These are phyloP conservation scores for Eptesicus fuscus DNA, from an alignment of 2,113 vertebrate genomes.

Conservation along the genomic window DNA sequence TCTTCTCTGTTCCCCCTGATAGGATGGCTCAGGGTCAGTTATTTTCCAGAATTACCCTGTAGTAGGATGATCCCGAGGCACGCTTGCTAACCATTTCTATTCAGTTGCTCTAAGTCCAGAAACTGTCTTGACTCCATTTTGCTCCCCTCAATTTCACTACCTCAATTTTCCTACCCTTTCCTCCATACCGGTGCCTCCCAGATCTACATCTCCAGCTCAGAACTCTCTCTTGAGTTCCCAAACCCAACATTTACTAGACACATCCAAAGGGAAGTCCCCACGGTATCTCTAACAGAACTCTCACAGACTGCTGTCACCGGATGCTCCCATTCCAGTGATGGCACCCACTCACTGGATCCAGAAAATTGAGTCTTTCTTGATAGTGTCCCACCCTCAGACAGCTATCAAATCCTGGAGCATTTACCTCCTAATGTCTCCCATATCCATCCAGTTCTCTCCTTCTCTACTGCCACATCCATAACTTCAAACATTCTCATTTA, in stretches of 20 bases:
- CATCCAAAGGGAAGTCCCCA: neutral
- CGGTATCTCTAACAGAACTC: neutral
- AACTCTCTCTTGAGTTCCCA: conserved; percentile 1
- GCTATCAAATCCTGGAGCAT: neutral
- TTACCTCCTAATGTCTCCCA: neutral
- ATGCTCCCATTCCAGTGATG: neutral
- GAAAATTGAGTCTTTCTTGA: neutral
- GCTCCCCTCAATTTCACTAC: neutral
- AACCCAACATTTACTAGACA: conserved; percentile 4
- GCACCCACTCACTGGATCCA: neutral
- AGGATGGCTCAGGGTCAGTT: conserved; percentile 5
- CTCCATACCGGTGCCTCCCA: neutral
- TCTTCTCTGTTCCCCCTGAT: neutral
- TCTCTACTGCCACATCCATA: neutral
- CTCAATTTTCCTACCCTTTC: neutral
- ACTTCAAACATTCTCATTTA: neutral
- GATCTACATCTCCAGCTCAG: neutral
- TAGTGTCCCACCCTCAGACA: neutral
- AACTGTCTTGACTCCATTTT: neutral
- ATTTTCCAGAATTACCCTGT: conserved; percentile 13
- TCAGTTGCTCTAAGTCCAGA: neutral
- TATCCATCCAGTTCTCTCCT: neutral
- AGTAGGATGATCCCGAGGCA: neutral
- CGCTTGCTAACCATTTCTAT: conserved; percentile 36
- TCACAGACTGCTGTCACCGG: neutral